Evolutionary conservation across 2,888 invertebrate genomes (phyloP).

Genomic region (Macrosiphum euphorbiae): DNA sequence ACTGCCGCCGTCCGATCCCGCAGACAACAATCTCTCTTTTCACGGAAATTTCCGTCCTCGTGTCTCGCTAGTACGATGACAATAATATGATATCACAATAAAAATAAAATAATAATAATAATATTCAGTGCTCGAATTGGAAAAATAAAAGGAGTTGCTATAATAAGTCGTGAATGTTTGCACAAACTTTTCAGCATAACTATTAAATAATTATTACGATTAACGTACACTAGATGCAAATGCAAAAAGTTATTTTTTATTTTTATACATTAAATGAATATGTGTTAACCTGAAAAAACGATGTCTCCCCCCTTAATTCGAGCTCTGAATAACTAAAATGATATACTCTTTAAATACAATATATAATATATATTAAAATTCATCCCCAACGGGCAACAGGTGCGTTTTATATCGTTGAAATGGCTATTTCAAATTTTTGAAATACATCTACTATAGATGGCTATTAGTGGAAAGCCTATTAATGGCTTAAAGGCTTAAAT

Average conservation of each 20-base stretch:
- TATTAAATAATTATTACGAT: not conserved
- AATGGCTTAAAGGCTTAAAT: not conserved
- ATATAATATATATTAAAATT: not conserved
- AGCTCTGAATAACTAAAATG: not conserved
- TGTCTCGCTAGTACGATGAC: conserved; percentile 11
- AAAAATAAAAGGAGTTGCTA: not conserved
- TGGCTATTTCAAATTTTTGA: not conserved
- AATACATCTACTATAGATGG: not conserved
- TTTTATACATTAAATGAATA: too few relatives aligned
- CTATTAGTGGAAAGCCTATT: too few relatives aligned
- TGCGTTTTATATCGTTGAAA: not conserved
- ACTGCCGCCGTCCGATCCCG: not conserved
- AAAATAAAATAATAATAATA: not conserved
- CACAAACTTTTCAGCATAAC: not conserved
- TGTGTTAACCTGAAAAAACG: not conserved
- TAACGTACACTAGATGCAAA: not conserved
- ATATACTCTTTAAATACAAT: not conserved
- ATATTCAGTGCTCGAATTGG: not conserved
- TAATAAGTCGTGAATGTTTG: not conserved
- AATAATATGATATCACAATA: not conserved
- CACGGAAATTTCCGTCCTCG: not conserved
- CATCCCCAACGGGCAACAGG: not conserved
- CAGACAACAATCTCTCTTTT: not conserved
- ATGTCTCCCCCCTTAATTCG: not conserved
- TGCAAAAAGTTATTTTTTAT: too few relatives aligned